Evolutionary conservation across 2,797 vertebrate genomes (phyloP), one percentile per base, ranked within the genome.

Genomic region (Calcarius lapponicus): DNA sequence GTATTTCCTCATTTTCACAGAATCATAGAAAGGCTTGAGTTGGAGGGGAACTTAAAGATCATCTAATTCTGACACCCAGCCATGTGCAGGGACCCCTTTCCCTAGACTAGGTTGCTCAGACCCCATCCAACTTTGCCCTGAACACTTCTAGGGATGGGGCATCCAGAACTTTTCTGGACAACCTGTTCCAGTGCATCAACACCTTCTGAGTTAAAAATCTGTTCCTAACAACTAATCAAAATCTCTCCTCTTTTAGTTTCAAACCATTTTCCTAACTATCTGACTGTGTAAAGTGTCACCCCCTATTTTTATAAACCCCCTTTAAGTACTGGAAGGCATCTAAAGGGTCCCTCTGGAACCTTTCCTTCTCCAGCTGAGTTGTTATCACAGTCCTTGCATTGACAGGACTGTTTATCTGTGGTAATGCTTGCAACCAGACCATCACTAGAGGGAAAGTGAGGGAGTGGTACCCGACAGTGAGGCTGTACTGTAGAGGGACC

Each of bases 111-210:
- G 13, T 32, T 34, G n/a, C 45, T 65, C 51, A 58, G 58, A 22
- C 20, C 20, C 29, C n/a, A 40, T 10, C n/a, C 51, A 84, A 2
- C 20, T 38, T 45, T 32, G 25, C 38, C n/a, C 31, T 1, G 0
- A 78, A 32, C 38, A 8, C 29, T 58, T 47, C 65, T 25, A 53
- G 58, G 21, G 11, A 40, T 51, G n/a, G 25, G 38, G 6, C 38
- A 71, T 19, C 51, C 45, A 58, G 15, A 40, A 3, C 29, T 32
- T 72, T 18, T 66, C 60, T 47, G 16, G 26, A 26, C 26, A 72
- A 3, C 31, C 26, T 47, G 21, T 66, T 28, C 34, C 45, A 25
- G 11, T 29, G 45, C 40, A 20, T 66, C 34, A 60, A 28, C 15
- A 47, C 9, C 21, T 71, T 40, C 31, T 32, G 31, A 53, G 18